Percentiles rank a stretch among this genome's conserved stretches.
Conservation (phyloP, 1,140 invertebrate genomes). For the Stegodyphus dumicola region DNA sequence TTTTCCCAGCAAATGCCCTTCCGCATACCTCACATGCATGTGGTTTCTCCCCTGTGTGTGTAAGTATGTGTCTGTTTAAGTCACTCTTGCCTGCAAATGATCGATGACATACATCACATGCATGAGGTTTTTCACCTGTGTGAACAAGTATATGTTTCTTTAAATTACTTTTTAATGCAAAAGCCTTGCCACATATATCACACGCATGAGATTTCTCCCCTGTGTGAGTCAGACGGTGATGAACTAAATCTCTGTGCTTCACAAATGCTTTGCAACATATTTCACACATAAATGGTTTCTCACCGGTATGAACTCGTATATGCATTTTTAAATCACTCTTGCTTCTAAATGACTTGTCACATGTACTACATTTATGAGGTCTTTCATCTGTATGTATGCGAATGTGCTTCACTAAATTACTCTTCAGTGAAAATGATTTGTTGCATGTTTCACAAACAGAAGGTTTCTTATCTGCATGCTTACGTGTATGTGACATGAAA, state of each 20-base stretch:
- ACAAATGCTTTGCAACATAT: background rate
- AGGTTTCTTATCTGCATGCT: background rate
- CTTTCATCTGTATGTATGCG: background rate
- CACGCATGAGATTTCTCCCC: slow-evolving; percentile 78
- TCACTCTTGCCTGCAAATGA: background rate
- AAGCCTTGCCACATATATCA: background rate
- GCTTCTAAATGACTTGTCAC: background rate
- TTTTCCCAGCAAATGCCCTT: slow-evolving; percentile 75
- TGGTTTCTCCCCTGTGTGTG: background rate
- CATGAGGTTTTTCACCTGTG: background rate
- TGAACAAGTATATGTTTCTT: background rate
- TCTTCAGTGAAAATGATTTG: background rate
- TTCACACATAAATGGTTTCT: background rate
- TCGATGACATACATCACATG: background rate
- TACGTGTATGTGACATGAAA: background rate
- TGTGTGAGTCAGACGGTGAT: slow-evolving; percentile 90
- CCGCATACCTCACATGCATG: slow-evolving; percentile 94
- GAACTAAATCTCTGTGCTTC: slow-evolving; percentile 76
- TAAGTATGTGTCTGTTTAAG: background rate
- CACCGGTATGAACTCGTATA: background rate
- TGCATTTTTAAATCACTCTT: background rate
- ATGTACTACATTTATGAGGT: background rate
- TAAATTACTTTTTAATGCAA: background rate
- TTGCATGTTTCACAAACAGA: background rate
- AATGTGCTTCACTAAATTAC: slow-evolving; percentile 3